Conservation (phyloP, 2,888 invertebrate species). For the Metalampra italica region DNA sequence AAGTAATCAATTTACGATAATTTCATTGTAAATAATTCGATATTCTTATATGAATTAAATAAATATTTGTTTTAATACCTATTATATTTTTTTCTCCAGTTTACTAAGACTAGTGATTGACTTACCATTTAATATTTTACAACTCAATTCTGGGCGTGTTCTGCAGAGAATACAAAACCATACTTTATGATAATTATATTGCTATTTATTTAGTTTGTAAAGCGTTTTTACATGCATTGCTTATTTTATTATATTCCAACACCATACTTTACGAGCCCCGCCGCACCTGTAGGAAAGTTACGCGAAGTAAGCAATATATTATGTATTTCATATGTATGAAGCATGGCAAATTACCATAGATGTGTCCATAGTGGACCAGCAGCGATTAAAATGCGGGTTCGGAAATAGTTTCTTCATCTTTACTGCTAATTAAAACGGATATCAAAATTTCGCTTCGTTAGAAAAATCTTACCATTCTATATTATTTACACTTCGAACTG, state of each 20-base stretch:
- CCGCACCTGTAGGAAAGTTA: slow-evolving; percentile 25
- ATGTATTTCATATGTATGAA: background rate
- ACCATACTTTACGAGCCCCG: slow-evolving; percentile 16
- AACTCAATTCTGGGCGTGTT: slow-evolving; percentile 35
- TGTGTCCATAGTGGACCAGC: too few relatives aligned
- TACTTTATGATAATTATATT: background rate
- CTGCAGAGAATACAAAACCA: slow-evolving; percentile 28
- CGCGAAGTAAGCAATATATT: slow-evolving; percentile 8
- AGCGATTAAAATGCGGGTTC: too few relatives aligned
- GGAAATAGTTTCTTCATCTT: too few relatives aligned
- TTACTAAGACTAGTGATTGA: slow-evolving; percentile 4
- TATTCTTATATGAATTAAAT: slow-evolving; percentile 74
- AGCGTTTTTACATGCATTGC: background rate
- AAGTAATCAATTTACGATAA: slow-evolving; percentile 61
- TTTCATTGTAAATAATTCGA: slow-evolving; percentile 77
- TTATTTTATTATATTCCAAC: slow-evolving; percentile 5
- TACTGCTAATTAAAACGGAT: too few relatives aligned
- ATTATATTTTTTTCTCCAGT: slow-evolving; percentile 33
- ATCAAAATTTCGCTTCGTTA: too few relatives aligned
- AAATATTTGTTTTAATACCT: slow-evolving; percentile 76
- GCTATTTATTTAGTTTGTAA: background rate
- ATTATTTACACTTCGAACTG: too few relatives aligned
- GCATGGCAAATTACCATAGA: background rate
- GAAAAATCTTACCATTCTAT: too few relatives aligned
- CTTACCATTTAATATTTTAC: slow-evolving; percentile 15